phyloP scores from a whole-genome alignment of 1,140 invertebrate genomes.

The Armadillidium nasatum region DNA sequence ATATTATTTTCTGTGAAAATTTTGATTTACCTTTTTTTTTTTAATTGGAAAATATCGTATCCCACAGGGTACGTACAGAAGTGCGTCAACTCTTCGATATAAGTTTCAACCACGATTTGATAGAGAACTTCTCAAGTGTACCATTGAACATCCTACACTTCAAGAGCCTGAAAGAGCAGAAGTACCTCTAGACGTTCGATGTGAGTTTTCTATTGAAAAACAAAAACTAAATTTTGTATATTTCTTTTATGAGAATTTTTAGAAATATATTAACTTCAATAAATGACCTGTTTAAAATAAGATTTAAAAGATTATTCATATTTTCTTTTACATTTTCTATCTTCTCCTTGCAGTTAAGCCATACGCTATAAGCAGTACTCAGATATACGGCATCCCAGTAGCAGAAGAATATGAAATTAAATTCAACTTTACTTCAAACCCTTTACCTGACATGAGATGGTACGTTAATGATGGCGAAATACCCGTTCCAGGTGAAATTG shows the following conservation, averaged over 20 bases:
- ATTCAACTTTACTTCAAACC: not conserved
- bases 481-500: not conserved
- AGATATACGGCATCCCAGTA: not conserved
- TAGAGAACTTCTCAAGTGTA: slow-evolving; percentile 13
- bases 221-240: too few relatives aligned
- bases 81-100: slow-evolving; percentile 20
- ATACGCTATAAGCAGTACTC: not conserved
- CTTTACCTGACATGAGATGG: not conserved
- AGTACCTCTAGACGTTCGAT: slow-evolving; percentile 20
- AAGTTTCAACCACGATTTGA: slow-evolving; percentile 20
- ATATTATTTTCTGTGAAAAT: not conserved
- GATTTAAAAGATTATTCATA: too few relatives aligned
- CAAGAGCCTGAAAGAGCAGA: slow-evolving; percentile 8
- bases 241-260: too few relatives aligned
- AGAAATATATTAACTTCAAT: too few relatives aligned
- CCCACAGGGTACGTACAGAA: slow-evolving; percentile 29
- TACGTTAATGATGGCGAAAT: not conserved
- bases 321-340: too few relatives aligned
- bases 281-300: too few relatives aligned
- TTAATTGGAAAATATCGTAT: too few relatives aligned
- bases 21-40: not conserved
- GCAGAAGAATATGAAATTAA: not conserved
- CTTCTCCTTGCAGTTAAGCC: not conserved
- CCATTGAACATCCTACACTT: slow-evolving; percentile 23
- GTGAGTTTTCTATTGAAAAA: slow-evolving; percentile 19